A percentile compares a stretch with the other conserved stretches of the same genome.
Conservation (phyloP, 1,140 invertebrate genomes). For the Drosophila funebris region DNA sequence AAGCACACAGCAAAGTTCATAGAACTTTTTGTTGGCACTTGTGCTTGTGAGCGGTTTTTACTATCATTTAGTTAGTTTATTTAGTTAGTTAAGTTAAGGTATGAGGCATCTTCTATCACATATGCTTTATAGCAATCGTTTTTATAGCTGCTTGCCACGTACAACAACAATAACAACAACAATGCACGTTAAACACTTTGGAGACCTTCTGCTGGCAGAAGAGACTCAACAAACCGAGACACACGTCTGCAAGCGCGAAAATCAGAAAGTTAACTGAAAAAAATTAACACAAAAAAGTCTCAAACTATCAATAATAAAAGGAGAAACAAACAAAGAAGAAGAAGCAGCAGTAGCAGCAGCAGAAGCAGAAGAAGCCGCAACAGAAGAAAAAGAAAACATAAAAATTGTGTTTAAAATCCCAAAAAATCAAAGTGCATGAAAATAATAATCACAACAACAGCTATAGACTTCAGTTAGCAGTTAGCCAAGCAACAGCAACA, state of each 20-base stretch:
- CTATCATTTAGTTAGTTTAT: conserved; percentile 10
- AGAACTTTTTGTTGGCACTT: conserved; percentile 3
- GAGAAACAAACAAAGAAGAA: no score
- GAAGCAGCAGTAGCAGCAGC: conserved; percentile 22
- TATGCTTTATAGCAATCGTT: conserved; percentile 26
- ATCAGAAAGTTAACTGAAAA: conserved; percentile 84
- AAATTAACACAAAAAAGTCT: conserved; percentile 77
- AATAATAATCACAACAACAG: conserved; percentile 77
- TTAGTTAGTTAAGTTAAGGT: conserved; percentile 5
- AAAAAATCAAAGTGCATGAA: conserved; percentile 84
- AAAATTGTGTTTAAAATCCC: conserved; percentile 75
- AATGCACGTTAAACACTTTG: no score
- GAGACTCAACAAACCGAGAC: conserved; percentile 41
- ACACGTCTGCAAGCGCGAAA: conserved; percentile 82
- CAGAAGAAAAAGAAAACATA: conserved; percentile 64
- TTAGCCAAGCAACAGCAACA: conserved; percentile 59
- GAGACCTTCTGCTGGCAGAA: neutral
- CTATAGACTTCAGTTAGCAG: conserved; percentile 39
- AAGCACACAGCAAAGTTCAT: conserved; percentile 7
- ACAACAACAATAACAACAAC: conserved; percentile 41
- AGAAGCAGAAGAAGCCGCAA: conserved; percentile 24
- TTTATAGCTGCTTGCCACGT: conserved; percentile 55
- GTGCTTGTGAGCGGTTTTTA: conserved; percentile 1
- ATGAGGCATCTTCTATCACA: conserved; percentile 19
- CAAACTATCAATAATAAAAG: conserved; percentile 74